phyloP scores from a whole-genome alignment of 2,888 invertebrate species.

The Ochlodes sylvanus region DNA sequence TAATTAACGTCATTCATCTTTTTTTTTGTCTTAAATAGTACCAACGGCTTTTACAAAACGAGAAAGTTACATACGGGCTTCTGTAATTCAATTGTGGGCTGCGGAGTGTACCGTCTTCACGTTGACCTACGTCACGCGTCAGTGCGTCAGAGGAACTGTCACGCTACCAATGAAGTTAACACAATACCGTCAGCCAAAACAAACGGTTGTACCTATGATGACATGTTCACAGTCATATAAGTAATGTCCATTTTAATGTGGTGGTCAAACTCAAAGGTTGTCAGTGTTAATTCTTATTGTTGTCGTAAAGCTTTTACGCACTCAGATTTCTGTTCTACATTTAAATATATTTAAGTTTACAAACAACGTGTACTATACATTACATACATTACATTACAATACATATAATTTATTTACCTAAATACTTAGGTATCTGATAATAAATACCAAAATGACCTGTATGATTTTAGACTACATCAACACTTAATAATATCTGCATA shows the following conservation, averaged over 20 bases:
- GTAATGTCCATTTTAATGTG: constrained; percentile 6
- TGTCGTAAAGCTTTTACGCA: too few relatives aligned
- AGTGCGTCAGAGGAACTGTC: constrained; percentile 52
- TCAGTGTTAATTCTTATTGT: neutral
- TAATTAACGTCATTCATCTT: too few relatives aligned
- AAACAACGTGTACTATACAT: too few relatives aligned
- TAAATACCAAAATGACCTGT: too few relatives aligned
- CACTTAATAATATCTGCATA: too few relatives aligned
- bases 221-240: constrained; percentile 27
- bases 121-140: constrained; percentile 66
- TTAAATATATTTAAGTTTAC: too few relatives aligned
- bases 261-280: constrained; percentile 1
- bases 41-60: neutral
- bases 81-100: constrained; percentile 74
- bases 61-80: constrained; percentile 52
- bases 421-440: too few relatives aligned
- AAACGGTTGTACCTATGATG: constrained; percentile 40
- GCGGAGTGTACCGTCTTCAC: constrained; percentile 52
- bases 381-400: too few relatives aligned
- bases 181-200: constrained; percentile 47
- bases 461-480: too few relatives aligned
- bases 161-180: constrained; percentile 64
- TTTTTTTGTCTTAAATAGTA: too few relatives aligned
- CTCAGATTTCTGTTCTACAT: too few relatives aligned
- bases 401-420: too few relatives aligned